Evolutionary conservation across 2,888 invertebrate species (phyloP), one percentile per base, ranked within the genome.

Genomic region (Pemphredon lugubris): DNA sequence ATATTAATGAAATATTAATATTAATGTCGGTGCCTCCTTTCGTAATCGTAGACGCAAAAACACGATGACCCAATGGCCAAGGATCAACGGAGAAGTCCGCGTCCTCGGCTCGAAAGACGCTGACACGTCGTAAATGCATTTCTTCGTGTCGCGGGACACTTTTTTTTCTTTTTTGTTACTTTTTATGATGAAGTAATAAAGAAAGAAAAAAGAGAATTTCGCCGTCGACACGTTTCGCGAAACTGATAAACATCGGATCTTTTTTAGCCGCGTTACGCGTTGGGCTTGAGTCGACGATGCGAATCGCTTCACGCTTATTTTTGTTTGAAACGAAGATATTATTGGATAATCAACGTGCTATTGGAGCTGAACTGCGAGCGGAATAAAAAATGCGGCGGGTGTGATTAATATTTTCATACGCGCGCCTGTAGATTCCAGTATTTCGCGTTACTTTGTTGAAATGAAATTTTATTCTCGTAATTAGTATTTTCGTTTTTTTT

Each of bases 1-100:
- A 79, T 81, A 81, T 82, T 77, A 81, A 82, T 82, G 77, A 77
- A 77, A 77, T 77, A 77, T 77, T 77, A 77, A 77, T 77, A 74
- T 64, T 77, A 77, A 77, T 77, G 77, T 64, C 74, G 74, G 50
- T 66, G 48, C 42, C 73, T 68, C 65, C 64, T 73, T 69, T 75
- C 74, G 74, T 77, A 77, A 77, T 59, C 77, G 74, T 45, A 48
- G 51, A 50, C 59, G 74, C 71, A 34, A 71, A 77, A 77, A 77
- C 65, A 71, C 65, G 60, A 42, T 65, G 59, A 70, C 50, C 72
- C 64, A 65, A 59, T 60, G 70, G 54, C 21, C 55, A 69, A 68
- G 57, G 69, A 68, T 61, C 63, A 32, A 39, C 66, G 32, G 44
- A 47, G 40, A 20, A 30, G 3, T 26, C 7, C 26, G 26, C n/a